Evolutionary conservation across 92 coral and sea anemone species (phyloP), one percentile per base, ranked within the genome.

Genomic region (Ricordea florida): DNA sequence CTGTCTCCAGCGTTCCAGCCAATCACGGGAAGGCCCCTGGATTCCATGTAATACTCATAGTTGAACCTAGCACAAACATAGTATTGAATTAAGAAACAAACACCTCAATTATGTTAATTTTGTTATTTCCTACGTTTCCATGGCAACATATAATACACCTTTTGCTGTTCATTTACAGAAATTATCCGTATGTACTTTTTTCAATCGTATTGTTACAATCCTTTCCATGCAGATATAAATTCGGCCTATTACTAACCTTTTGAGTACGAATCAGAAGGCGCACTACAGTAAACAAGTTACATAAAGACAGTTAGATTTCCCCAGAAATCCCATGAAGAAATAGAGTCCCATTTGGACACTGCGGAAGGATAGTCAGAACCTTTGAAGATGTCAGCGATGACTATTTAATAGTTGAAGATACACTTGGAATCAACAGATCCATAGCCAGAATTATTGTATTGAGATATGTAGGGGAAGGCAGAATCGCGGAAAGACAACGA

Each of bases 371-470:
- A 11, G 83, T 77, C 29, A 67, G 42, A 29, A 76, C 83, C 29
- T 77, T 65, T 51, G 76, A 65, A 52, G 74, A 66, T 36, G 66
- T 20, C 15, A 16, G 27, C 5, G 81, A 74, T 43, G 60, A 74
- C 57, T 65, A 77, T 49, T 36, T 50, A 1, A 14, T 35, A 5
- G 83, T 77, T 48, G 83, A 65, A 20, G 83, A 66, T 42, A 77
- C 55, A 35, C 58, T 77, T 14, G 83, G 83, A 31, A 59, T 77
- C 23, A 65, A 66, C 77, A 40, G 78, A 22, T 77, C 75, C 23
- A 62, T 50, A 66, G 62, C 74, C 27, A 64, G 75, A 46, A 27
- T 73, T 22, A 76, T 76, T 42, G 73, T 76, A 55, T 30, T 55
- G 52, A 37, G 53, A 63, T 58, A 58, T 18, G 21, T 48, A 15